Evolutionary conservation across 1,140 invertebrate genomes (phyloP), one percentile per base, ranked within the genome.

Genomic region (Cotesia vestalis): DNA sequence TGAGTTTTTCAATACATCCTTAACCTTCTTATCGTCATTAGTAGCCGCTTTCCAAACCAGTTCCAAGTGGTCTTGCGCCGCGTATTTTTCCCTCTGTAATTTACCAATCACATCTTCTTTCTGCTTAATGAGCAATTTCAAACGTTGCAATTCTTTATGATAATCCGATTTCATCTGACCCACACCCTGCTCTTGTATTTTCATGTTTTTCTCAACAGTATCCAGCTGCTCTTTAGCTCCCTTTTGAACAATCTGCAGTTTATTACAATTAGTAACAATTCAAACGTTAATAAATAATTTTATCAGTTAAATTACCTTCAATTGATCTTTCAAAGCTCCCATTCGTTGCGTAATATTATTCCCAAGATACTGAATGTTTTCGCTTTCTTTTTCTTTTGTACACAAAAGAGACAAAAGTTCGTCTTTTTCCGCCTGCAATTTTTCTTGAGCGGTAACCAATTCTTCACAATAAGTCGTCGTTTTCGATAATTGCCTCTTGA

Each of bases 391-490:
- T 73, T 89, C 87, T 35, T 83, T 81, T 73, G 86, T 84, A 61
- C 85, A 81, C 38, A 90, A 75, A 35, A 88, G 81, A 51, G 75
- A 73, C 20, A 86, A 63, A n/a, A 90, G 73, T 36, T 85, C 81
- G 38, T 90, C 88, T 66, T 88, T 89, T 78, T 91, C 89, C 8
- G 78, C 77, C 40, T 87, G 71, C 4, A 89, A 77, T 53, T 79
- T 83, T 75, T 91, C 90, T 68, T 90, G 89, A 72, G 90, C 88
- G 1, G 73, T 74, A 1, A 90, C 85, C n/a, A 91, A 79, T 74
- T 89, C 86, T 74, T 89, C 84, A 35, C 89, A 88, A 77, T 89
- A 89, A 17, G 76, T 78, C 78, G 89, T 89, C 1, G 88, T 88
- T 77, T 90, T 89, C n/a, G 81, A 85, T 36, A 90, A 78, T 75